These are phyloP conservation scores for Tromatobia lineatoria DNA, from an alignment of 2,888 invertebrate genomes.

Conservation along the genomic window DNA sequence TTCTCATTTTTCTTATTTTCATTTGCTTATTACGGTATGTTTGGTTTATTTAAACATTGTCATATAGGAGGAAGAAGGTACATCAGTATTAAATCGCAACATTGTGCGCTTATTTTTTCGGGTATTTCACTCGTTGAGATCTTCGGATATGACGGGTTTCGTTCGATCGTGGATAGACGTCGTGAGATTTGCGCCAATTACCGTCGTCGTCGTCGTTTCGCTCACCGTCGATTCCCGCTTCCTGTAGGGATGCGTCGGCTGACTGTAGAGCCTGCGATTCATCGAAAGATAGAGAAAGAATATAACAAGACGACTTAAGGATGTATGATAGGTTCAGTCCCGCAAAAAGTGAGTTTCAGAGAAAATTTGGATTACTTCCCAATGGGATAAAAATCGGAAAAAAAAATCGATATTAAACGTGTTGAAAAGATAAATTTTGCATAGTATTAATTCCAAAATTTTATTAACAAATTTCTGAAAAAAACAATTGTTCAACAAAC, in stretches of 20 bases:
- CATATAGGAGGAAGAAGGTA: conserved; percentile 55
- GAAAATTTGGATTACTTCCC: no score
- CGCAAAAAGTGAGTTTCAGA: no score
- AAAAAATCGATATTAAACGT: no score
- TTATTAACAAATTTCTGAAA: no score
- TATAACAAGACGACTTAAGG: not conserved
- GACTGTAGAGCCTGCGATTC: conserved; percentile 89
- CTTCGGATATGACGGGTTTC: conserved; percentile 80
- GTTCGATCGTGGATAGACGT: conserved; percentile 81
- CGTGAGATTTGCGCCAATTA: conserved; percentile 83
- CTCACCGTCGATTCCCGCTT: conserved; percentile 93
- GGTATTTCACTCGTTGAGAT: conserved; percentile 70
- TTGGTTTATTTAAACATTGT: conserved; percentile 48
- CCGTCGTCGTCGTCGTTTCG: conserved; percentile 92
- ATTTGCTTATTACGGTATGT: conserved; percentile 9
- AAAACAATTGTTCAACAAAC: no score
- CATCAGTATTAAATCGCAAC: conserved; percentile 49
- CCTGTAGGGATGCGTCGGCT: conserved; percentile 88
- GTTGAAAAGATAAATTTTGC: no score
- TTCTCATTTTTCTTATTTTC: not conserved
- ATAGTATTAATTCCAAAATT: no score
- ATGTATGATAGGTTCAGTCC: no score
- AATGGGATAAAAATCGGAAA: no score
- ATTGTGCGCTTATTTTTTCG: not conserved
- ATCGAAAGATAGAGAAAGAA: conserved; percentile 40